Conservation (phyloP, 2,888 invertebrate genomes). For the Epistrophella euchroma region DNA sequence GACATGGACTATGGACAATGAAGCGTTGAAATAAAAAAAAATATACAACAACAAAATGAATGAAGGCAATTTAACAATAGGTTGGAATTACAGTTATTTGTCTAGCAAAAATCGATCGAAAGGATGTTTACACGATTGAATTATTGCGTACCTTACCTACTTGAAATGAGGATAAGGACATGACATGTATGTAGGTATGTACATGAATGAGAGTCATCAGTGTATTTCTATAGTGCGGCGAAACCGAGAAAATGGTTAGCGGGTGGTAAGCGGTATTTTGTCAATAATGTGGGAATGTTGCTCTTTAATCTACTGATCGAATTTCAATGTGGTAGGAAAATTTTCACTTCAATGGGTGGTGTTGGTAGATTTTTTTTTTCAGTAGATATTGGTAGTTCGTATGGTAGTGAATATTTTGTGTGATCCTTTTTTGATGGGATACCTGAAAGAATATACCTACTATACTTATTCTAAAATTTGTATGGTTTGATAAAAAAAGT, state of each 20-base stretch:
- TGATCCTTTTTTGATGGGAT: neutral
- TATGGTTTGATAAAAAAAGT: too few species aligned
- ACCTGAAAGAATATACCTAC: too few species aligned
- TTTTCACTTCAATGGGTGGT: slow-evolving; percentile 7
- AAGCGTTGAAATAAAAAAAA: slow-evolving; percentile 57
- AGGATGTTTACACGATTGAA: slow-evolving; percentile 71
- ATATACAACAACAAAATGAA: slow-evolving; percentile 23
- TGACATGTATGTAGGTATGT: neutral
- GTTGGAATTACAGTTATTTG: slow-evolving; percentile 69
- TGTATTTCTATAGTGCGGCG: neutral
- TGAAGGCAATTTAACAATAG: slow-evolving; percentile 52
- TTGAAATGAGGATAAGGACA: slow-evolving; percentile 32
- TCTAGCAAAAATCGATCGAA: slow-evolving; percentile 70
- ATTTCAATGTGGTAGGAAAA: neutral
- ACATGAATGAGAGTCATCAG: neutral
- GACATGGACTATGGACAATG: too few species aligned
- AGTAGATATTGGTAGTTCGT: neutral
- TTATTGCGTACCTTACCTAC: slow-evolving; percentile 59
- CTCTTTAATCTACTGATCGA: neutral
- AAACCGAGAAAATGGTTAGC: neutral
- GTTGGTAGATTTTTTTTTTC: neutral
- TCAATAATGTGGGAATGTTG: slow-evolving; percentile 8
- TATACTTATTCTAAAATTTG: too few species aligned
- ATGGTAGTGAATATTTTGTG: neutral
- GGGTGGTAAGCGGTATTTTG: slow-evolving; percentile 5